A percentile compares a stretch with the other conserved stretches of the same genome.
These are phyloP conservation scores for Penaeus monodon DNA, from an alignment of 2,888 invertebrate species.

Conservation along the genomic window DNA sequence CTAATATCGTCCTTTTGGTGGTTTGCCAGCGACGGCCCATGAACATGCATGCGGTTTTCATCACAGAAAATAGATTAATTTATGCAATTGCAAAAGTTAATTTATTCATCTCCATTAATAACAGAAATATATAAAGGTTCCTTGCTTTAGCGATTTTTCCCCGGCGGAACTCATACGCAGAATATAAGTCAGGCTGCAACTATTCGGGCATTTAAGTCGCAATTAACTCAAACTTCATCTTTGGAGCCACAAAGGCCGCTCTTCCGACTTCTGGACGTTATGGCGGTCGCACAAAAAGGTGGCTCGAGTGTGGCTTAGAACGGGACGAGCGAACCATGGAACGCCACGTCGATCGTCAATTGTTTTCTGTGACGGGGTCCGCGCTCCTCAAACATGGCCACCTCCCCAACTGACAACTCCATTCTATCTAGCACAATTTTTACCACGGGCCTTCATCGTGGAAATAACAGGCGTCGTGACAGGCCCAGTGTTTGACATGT, in stretches of 20 bases:
- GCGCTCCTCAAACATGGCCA: constrained; percentile 60
- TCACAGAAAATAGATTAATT: too few relatives aligned
- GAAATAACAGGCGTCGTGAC: constrained; percentile 60
- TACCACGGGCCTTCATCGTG: constrained; percentile 56
- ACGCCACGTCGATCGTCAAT: constrained; percentile 54
- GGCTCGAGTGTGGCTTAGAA: constrained; percentile 27
- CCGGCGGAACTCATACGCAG: too few relatives aligned
- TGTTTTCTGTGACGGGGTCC: constrained; percentile 61
- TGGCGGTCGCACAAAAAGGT: neutral
- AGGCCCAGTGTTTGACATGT: constrained; percentile 57
- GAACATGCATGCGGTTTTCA: too few relatives aligned
- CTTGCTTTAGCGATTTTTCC: too few relatives aligned
- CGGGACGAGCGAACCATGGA: constrained; percentile 49
- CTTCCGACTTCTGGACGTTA: neutral
- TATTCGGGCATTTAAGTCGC: too few relatives aligned
- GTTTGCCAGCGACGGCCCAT: too few relatives aligned
- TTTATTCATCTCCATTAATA: too few relatives aligned
- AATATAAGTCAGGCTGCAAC: too few relatives aligned
- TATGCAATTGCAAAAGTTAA: too few relatives aligned
- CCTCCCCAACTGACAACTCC: constrained; percentile 53
- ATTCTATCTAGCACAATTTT: constrained; percentile 60
- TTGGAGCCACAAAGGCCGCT: neutral
- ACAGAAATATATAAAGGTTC: too few relatives aligned
- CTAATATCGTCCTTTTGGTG: too few relatives aligned
- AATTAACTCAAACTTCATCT: too few relatives aligned